Base-by-base conservation (phyloP, 2,888 invertebrate species). In the Andrena bucephala region DNA sequence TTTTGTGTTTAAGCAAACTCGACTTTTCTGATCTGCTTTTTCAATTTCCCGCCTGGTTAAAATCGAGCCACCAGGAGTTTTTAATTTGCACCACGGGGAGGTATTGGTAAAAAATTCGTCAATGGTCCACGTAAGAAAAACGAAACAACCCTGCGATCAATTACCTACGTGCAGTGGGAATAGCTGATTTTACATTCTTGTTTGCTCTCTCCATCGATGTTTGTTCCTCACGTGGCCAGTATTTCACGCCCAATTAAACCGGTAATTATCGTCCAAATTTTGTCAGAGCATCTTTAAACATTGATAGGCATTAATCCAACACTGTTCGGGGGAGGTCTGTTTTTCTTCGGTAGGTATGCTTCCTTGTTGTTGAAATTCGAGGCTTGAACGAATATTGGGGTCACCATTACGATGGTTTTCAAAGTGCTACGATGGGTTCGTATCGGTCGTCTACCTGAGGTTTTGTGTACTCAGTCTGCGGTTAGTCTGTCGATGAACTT, bases 201-300 rank as follows among this genome's bases (percentile, higher is more conserved):
- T 75, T 69, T 60, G n/a, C 42, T 52, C 52, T 48, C 20, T 24
- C 4, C 57, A 29, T 60, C 36, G 70, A 42, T 66, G 70, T 66
- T 66, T 75, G 31, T 75, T 76, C 36, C 59, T 36, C 50, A 1
- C 48, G 7, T 24, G 16, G 13, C n/a, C 36, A 66, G 57, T 65
- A 24, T 59, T 72, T 67, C 62, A 42, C 62, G 62, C 42, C 63
- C 72, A 77, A 77, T 81, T 81, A 77, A 77, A 42, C 33, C 74
- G 42, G 27, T 57, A 36, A 68, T 74, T 63, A 69, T 63, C 33
- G 33, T 33, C 31, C 48, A 63, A 63, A 63, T 69, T 50, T n/a
- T 33, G 50, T n/a, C 8, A 57, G 1, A 24, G 8, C 13, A 42
- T 42, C 10, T 57, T 3, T 24, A 10, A 57, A 57, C 27, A 24